Percentiles rank a stretch among this genome's conserved stretches.
phyloP scores from a whole-genome alignment of 2,888 invertebrate genomes.

The Apantesis nais region DNA sequence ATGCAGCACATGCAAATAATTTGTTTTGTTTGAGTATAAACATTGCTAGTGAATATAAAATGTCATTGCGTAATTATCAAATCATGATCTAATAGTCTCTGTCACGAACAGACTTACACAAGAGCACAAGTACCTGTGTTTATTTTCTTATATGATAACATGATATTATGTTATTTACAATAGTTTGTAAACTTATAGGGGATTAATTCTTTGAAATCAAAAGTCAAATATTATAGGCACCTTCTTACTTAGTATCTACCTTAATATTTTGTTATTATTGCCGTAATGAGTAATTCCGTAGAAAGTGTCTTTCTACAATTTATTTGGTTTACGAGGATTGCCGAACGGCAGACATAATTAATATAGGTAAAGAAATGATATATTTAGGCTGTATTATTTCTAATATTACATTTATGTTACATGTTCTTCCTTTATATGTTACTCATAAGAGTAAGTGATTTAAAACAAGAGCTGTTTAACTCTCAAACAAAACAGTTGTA shows the following conservation, averaged over 20 bases:
- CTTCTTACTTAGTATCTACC: neutral
- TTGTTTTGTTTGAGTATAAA: neutral
- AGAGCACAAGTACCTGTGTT: neutral
- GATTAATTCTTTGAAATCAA: no score
- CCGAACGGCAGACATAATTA: neutral
- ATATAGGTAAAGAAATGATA: no score
- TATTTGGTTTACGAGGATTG: neutral
- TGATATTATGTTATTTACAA: neutral
- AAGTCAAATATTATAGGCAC: no score
- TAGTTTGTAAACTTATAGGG: neutral
- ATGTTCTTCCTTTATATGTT: neutral
- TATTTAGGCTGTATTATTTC: no score
- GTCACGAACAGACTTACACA: slow-evolving; percentile 12
- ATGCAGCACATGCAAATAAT: no score
- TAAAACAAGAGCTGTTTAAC: neutral
- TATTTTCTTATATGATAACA: neutral
- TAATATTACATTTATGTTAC: no score
- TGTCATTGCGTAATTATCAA: slow-evolving; percentile 15
- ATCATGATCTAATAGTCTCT: slow-evolving; percentile 9
- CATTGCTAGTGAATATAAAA: slow-evolving; percentile 14
- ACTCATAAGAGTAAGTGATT: neutral
- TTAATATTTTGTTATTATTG: neutral
- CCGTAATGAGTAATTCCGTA: neutral
- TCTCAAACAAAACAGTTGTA: neutral
- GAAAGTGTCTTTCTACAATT: neutral